Evolutionary conservation across 2,888 invertebrate genomes (phyloP), one percentile per base, ranked within the genome.

Genomic region (Eulithis testata): DNA sequence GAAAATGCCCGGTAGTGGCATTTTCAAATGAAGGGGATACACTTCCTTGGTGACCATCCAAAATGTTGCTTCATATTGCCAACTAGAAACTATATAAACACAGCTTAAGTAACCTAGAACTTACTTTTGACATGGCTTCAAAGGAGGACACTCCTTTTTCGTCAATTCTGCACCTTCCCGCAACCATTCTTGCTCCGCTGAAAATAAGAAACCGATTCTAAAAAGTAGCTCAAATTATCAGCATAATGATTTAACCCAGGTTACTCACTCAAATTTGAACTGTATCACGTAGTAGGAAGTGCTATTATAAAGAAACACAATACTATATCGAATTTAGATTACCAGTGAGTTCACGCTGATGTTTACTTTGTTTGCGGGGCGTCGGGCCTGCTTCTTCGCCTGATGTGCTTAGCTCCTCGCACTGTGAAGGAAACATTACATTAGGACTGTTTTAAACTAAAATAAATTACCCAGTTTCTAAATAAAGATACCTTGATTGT

Each of bases 321-420:
- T 43, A 58, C 61, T 57, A 67, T 60, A 67, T 66, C 68, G 63
- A 68, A 75, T 71, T 63, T 37, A 52, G 47, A 73, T 77, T 80
- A 92, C 93, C 91, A 64, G 90, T 89, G 57, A 93, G 82, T 70
- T 93, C 89, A 7, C 90, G 86, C 73, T 93, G 93, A 73, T 93
- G 93, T 81, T 95, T 93, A 64, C 94, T 93, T 79, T 94, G 94
- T 82, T 95, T 95, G 50, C 95, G 89, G 1, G 95, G 95, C 11
- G 95, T 94, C 0, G 95, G 95, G 2, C 95, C 95, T 0, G 93
- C 91, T 67, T 94, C 94, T 70, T 93, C 93, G 7, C 93, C 93
- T 0, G 93, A 93, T 3, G 93, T 91, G 71, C 93, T 93, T 14
- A 93, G 77, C 73, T 93, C 93, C 79, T 96, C 96, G 69, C 94